Evolutionary conservation across 2,113 vertebrate genomes (phyloP), one percentile per base, ranked within the genome.

Genomic region (Plectropomus leopardus): DNA sequence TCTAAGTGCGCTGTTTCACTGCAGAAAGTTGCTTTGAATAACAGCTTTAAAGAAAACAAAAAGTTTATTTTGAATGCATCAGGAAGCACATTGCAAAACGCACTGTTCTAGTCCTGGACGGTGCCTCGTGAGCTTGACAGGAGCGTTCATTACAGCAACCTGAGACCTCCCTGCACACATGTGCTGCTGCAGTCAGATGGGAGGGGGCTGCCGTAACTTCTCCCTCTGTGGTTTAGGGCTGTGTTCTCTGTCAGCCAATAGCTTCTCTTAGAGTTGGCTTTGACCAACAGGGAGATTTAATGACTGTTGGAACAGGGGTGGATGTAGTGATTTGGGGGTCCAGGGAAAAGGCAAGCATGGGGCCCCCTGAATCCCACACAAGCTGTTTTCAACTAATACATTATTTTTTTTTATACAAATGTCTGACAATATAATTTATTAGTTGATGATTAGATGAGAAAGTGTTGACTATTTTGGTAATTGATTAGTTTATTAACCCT

Each of bases 201-300:
- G 63, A 7, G 21, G 55, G 61, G 44, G 45, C 40, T 47, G 53
- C 40, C 53, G 26, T n/a, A 32, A 17, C 21, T 26, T 58, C 6
- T 70, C 50, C 16, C 17, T 45, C 7, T 51, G 36, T n/a, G 0
- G 15, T 19, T 48, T 32, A 64, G 36, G 54, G 34, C 8, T 30
- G 70, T 48, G 6, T 30, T 54, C 5, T 36, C 59, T 30, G 14
- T 55, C 74, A 72, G 78, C 72, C 80, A 86, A 7, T 77, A 23
- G 80, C 26, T 19, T 23, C 51, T 50, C 45, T 55, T 44, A 17
- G 0, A 55, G 34, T 42, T 50, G 23, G 7, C 44, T 48, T 40
- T 11, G 28, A 28, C 51, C 76, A 75, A 48, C 47, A 8, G 17
- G 9, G 19, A 58, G 9, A 53, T 11, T 24, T 10, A 17, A 23